Evolutionary conservation across 1,140 invertebrate species (phyloP).

Genomic region (Meloidogyne floridensis): DNA sequence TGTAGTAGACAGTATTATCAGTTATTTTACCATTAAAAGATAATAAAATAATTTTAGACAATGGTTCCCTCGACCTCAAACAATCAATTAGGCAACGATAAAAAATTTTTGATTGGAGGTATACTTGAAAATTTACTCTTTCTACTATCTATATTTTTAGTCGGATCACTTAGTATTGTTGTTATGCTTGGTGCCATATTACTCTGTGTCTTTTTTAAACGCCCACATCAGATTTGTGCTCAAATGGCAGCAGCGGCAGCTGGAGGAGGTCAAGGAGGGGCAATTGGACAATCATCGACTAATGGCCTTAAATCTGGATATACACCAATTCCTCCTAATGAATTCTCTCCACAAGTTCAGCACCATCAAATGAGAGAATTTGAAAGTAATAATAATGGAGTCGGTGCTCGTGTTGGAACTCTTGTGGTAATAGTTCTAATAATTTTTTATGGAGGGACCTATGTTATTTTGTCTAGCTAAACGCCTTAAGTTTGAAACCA

Average conservation of each 20-base stretch:
- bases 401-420: not conserved
- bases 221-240: no score
- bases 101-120: constrained; percentile 26
- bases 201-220: no score
- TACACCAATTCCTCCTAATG: constrained; percentile 26
- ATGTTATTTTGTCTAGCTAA: no score
- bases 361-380: no score
- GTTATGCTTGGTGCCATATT: no score
- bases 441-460: no score
- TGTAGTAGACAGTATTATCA: no score
- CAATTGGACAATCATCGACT: not conserved
- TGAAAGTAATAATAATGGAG: no score
- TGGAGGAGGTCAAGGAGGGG: not conserved
- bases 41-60: not conserved
- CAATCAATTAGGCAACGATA: not conserved
- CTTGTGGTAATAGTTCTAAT: not conserved
- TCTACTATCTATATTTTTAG: not conserved
- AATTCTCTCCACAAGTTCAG: constrained; percentile 25
- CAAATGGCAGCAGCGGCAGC: constrained; percentile 1
- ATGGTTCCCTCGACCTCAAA: no score
- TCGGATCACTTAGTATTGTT: no score
- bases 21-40: no score
- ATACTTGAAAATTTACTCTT: not conserved
- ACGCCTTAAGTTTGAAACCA: no score
- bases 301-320: constrained; percentile 20